A percentile compares a stretch with the other conserved stretches of the same genome.
These are phyloP conservation scores for Clarias pachynema DNA, from an alignment of 2,797 vertebrate species.

Conservation along the genomic window DNA sequence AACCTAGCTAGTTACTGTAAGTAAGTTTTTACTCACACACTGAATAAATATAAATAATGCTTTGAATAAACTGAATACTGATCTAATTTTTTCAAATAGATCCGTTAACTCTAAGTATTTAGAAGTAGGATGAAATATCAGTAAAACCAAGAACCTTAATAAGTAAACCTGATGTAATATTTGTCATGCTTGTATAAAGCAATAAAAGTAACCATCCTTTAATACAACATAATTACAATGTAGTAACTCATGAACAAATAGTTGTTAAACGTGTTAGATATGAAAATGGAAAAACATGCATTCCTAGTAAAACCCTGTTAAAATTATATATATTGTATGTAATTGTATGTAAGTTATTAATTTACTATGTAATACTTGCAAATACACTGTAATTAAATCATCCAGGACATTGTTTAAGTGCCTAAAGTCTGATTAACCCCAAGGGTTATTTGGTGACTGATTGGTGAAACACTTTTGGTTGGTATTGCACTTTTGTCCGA, in stretches of 20 bases:
- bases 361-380: background rate
- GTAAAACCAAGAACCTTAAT: background rate
- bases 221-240: background rate
- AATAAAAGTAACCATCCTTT: background rate
- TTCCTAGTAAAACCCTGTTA: background rate
- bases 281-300: no score
- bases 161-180: background rate
- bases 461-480: no score
- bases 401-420: background rate
- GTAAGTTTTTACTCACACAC: background rate
- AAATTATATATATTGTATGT: background rate
- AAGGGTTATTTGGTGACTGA: no score
- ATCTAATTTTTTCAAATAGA: background rate
- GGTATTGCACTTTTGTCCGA: no score
- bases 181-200: background rate
- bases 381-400: background rate
- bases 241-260: background rate
- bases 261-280: background rate
- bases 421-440: no score
- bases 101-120: background rate
- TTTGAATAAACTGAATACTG: background rate
- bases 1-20: background rate
- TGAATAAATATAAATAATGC: background rate
- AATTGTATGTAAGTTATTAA: background rate
- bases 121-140: background rate